Evolutionary conservation across 2,888 invertebrate genomes (phyloP).

Genomic region (Magallana nippona): DNA sequence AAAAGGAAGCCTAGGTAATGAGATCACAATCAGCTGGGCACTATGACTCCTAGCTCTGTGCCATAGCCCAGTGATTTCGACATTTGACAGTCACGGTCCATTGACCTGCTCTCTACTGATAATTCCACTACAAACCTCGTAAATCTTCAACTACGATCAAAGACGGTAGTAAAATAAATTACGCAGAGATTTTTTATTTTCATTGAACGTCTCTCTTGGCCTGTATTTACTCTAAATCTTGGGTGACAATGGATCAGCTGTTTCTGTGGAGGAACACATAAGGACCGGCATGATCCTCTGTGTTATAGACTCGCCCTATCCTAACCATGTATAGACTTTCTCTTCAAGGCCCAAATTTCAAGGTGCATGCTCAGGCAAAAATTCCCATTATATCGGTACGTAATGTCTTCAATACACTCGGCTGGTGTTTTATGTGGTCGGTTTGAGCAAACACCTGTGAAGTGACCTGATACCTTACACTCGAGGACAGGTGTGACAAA

Average conservation of each 20-base stretch:
- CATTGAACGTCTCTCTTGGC: conserved; percentile 14
- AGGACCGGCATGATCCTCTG: neutral
- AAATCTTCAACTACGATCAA: conserved; percentile 22
- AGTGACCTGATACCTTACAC: neutral
- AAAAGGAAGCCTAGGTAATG: neutral
- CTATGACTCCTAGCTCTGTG: neutral
- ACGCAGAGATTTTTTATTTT: conserved; percentile 11
- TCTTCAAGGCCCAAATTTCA: conserved; percentile 1
- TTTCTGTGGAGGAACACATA: neutral
- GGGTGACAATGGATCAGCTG: neutral
- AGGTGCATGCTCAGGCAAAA: conserved; percentile 9
- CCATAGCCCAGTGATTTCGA: neutral
- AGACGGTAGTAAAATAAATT: conserved; percentile 29
- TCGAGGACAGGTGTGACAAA: conserved; percentile 2
- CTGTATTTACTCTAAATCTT: conserved; percentile 14
- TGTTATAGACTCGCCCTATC: too few relatives aligned
- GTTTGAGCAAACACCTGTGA: neutral
- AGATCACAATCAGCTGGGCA: neutral
- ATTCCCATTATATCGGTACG: neutral
- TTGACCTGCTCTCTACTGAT: neutral
- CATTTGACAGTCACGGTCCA: neutral
- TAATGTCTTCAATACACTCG: neutral
- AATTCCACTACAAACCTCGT: neutral
- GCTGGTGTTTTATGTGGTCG: neutral
- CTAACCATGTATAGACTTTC: neutral